Base-by-base conservation (phyloP, 2,888 invertebrate genomes). In the Leucophenga montana region DNA sequence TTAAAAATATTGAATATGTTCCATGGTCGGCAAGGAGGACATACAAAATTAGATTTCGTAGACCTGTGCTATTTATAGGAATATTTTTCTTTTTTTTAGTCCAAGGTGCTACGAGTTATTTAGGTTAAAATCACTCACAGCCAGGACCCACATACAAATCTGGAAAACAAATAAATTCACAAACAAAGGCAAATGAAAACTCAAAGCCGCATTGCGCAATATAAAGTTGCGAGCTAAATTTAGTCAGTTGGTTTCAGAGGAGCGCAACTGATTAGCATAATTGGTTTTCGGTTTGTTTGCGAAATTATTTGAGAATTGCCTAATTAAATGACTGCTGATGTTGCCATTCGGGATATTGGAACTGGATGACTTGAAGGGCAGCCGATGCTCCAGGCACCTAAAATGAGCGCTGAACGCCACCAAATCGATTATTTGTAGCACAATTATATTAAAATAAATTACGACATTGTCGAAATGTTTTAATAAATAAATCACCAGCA, bases 251-350 rank as follows among this genome's bases (percentile, higher is more conserved):
- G 39, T 57, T 13, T 57, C 11, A 62, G 6, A 46, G 62, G 33
- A 31, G 44, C 59, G 46, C 54, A 53, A 39, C 72, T 71, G 77
- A 71, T 78, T 78, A 76, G 62, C 74, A 74, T 79, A 79, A 76
- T 79, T 77, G 74, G 44, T 75, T 75, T 74, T 59, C 27, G 18
- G 44, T 54, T 50, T 18, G n/a, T 66, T 9, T 61, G 16, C 31
- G 14, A 67, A 62, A 48, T 11, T 53, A 62, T 33, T 69, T 57
- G 46, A 66, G 69, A 65, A 75, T 66, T 53, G 66, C 62, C 70
- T 73, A 78, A 78, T 77, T 77, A 78, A 75, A 74, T 46, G 69
- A 31, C 27, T 48, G 50, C 18, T 62, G 27, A 27, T 27, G 27
- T 27, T 27, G 27, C 27, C 27, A 27, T 27, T 4, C 4, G 2